A percentile compares a stretch with the other conserved stretches of the same genome.
phyloP scores from a whole-genome alignment of 1,140 invertebrate genomes.

The Monomorium pharaonis region DNA sequence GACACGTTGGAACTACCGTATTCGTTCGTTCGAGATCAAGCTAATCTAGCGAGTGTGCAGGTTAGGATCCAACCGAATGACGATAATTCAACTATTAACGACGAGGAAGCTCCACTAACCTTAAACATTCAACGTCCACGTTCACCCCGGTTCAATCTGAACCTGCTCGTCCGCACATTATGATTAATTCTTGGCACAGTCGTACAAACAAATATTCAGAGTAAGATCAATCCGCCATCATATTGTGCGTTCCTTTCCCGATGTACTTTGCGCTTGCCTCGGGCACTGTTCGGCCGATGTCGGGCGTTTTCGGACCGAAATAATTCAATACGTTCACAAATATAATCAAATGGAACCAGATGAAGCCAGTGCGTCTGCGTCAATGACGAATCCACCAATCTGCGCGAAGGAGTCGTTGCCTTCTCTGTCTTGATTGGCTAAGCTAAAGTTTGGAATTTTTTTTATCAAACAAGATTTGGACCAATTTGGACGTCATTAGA shows the following conservation, averaged over 20 bases:
- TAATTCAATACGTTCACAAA: not conserved
- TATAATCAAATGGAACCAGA: not conserved
- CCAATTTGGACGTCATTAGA: too few species aligned
- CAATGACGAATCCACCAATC: too few species aligned
- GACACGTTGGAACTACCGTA: not conserved
- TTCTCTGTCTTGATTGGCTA: too few species aligned
- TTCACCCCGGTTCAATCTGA: not conserved
- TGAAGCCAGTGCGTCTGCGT: too few species aligned
- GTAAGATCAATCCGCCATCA: conserved; percentile 2
- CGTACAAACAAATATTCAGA: conserved; percentile 7
- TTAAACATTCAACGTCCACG: conserved; percentile 44
- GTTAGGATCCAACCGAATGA: conserved; percentile 6
- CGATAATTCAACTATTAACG: not conserved
- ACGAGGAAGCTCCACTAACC: not conserved
- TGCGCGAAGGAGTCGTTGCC: too few species aligned
- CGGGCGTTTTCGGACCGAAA: not conserved
- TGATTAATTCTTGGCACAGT: not conserved
- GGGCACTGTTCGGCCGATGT: not conserved
- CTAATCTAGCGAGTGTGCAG: not conserved
- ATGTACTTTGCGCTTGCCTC: conserved; percentile 12
- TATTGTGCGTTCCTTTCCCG: conserved; percentile 12
- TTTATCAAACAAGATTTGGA: too few species aligned
- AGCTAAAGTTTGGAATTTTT: too few species aligned
- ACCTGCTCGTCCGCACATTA: not conserved
- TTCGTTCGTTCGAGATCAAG: conserved; percentile 4